Base-by-base conservation (phyloP, 2,113 vertebrate species). In the Phainopepla nitens region DNA sequence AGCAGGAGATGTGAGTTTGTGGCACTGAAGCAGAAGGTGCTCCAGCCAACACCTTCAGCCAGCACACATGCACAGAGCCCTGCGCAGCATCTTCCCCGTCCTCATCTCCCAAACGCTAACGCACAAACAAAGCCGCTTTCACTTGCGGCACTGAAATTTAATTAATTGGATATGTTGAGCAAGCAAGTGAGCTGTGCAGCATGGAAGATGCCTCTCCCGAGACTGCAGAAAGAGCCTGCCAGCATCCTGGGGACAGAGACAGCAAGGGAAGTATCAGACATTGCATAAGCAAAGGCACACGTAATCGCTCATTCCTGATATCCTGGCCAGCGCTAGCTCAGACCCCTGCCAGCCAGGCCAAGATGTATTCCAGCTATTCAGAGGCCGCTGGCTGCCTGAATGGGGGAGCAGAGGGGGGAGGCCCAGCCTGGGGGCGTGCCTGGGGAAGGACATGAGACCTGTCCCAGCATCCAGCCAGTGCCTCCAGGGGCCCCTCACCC, bases 211-310 rank as follows among this genome's bases (percentile, higher is more conserved):
- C 57, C 61, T 84, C 87, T 79, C 73, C 65, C 0, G 2, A 66
- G 90, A 50, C 75, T 53, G 82, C 82, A 45, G 78, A 50, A 47
- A 54, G 50, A n/a, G 22, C 76, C 56, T 91, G 87, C 93, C 92
- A 69, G 85, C 5, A 0, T 76, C 22, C 44, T 2, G 6, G 60
- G 82, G 91, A 65, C 14, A n/a, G 65, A 77, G 73, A 41, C 14
- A 0, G 90, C 3, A 0, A 68, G 73, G 61, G 68, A 82, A 85
- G 80, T 25, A 87, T 77, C 90, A 95, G 92, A 96, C 94, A 50
- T 60, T 90, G 88, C 95, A 88, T 90, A 93, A 96, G 88, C 90
- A 9, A 21, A 50, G 36, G 90, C 92, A 81, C 75, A 84, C 29
- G 24, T 28, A n/a, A 86, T 44, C 6, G 1, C 86, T 82, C 72